Conservation (phyloP, 2,888 invertebrate species). For the Tyria jacobaeae region DNA sequence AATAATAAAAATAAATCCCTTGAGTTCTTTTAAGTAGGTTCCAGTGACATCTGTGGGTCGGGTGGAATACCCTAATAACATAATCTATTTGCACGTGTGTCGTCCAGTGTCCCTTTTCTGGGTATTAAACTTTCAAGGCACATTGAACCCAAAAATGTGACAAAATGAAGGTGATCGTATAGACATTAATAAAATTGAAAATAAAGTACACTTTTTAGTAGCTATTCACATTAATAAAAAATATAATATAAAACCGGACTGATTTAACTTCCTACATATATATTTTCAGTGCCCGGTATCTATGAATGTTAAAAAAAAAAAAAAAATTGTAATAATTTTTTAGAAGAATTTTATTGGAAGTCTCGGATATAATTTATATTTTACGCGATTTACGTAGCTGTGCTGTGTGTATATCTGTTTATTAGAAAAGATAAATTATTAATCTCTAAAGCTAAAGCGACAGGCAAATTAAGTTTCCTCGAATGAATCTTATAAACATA, state of each 20-base stretch:
- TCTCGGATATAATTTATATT: too few relatives aligned
- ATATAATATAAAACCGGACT: too few relatives aligned
- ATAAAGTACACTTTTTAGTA: background rate
- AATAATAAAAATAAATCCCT: too few relatives aligned
- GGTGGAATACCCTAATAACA: conserved; percentile 27
- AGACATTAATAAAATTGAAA: background rate
- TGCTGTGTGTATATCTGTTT: too few relatives aligned
- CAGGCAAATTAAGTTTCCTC: conserved; percentile 5
- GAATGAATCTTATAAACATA: conserved; percentile 10
- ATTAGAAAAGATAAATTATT: conserved; percentile 7
- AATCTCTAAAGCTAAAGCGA: conserved; percentile 3
- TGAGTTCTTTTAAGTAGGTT: conserved; percentile 38
- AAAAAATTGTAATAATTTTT: too few relatives aligned
- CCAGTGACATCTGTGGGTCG: conserved; percentile 15
- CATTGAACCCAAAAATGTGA: conserved; percentile 19
- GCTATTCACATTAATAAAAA: too few relatives aligned
- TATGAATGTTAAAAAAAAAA: too few relatives aligned
- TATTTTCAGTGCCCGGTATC: too few relatives aligned
- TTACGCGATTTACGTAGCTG: too few relatives aligned
- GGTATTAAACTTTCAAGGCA: conserved; percentile 23
- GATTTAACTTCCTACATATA: too few relatives aligned
- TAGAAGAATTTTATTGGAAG: too few relatives aligned
- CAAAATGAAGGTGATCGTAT: background rate
- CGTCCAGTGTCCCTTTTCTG: conserved; percentile 26
- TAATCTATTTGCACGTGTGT: conserved; percentile 34